phyloP scores from a whole-genome alignment of 2,113 vertebrate genomes.

The Saccopteryx bilineata region DNA sequence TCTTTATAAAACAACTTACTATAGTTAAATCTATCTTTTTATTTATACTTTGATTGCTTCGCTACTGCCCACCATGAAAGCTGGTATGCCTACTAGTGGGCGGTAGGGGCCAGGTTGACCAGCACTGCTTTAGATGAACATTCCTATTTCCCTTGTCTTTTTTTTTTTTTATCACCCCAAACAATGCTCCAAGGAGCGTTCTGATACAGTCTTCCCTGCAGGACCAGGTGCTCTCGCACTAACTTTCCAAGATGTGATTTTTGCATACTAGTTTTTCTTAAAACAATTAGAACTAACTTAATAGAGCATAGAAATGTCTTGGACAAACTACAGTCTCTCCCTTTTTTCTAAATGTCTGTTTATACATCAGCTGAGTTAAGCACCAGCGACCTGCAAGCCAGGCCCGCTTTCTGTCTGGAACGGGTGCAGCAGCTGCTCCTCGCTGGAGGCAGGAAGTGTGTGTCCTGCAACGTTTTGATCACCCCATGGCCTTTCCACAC shows the following conservation, averaged over 20 bases:
- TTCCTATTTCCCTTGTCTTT: background rate
- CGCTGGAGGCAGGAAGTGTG: slow-evolving; percentile 62
- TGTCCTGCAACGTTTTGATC: slow-evolving; percentile 57
- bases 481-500: background rate
- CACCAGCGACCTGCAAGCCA: background rate
- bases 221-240: background rate
- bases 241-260: slow-evolving; percentile 8
- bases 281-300: slow-evolving; percentile 28
- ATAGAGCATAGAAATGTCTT: background rate
- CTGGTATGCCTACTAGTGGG: no score
- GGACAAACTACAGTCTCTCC: background rate
- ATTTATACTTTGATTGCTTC: no score
- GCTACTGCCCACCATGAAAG: no score
- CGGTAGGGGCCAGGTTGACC: no score
- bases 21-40: no score
- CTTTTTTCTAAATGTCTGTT: background rate
- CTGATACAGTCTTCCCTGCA: background rate
- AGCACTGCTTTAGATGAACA: background rate
- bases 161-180: background rate
- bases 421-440: slow-evolving; percentile 10
- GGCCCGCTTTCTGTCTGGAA: background rate
- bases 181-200: background rate
- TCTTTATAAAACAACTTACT: no score
- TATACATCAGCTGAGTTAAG: background rate
- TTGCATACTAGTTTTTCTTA: background rate